These are phyloP conservation scores for Rhopalosiphum padi DNA, from an alignment of 1,140 invertebrate species.

Conservation along the genomic window DNA sequence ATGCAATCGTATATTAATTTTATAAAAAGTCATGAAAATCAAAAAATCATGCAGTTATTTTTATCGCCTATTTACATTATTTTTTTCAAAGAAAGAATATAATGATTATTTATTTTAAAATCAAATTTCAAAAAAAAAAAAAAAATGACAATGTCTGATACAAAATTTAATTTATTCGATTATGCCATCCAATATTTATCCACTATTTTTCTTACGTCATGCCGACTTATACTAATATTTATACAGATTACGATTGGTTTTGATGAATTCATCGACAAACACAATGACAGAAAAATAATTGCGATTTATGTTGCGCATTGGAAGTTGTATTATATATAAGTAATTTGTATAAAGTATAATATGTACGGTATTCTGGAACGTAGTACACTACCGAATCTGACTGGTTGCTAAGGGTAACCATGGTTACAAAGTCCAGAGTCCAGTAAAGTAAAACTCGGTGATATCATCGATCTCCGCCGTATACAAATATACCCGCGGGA, in stretches of 20 bases:
- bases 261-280: neutral
- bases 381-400: neutral
- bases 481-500: constrained; percentile 18
- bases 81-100: neutral
- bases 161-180: neutral
- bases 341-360: constrained; percentile 22
- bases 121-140: neutral
- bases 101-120: neutral
- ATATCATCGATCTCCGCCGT: constrained; percentile 43
- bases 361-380: neutral
- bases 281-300: constrained; percentile 1
- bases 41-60: neutral
- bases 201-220: neutral
- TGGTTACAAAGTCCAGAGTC: constrained; percentile 36
- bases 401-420: constrained; percentile 48
- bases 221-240: neutral
- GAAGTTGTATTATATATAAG: neutral
- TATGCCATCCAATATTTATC: neutral
- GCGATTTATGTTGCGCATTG: neutral
- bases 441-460: neutral
- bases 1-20: neutral
- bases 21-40: neutral
- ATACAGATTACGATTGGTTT: neutral
- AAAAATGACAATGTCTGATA: neutral
- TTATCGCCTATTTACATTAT: neutral